Evolutionary conservation across 2,797 vertebrate species (phyloP).

Genomic region (Carcharodon carcharias): DNA sequence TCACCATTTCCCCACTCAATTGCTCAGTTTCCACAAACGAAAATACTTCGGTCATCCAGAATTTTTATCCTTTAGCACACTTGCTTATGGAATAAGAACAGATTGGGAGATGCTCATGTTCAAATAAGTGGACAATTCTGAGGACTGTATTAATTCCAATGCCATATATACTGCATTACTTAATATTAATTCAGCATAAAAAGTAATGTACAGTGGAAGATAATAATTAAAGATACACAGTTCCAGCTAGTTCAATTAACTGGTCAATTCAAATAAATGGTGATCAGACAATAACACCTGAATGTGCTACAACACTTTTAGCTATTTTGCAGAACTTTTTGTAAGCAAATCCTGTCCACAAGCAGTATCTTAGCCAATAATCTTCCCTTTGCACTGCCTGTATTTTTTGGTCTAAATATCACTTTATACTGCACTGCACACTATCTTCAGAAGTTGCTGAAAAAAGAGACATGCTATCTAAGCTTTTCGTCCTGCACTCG

Average conservation of each 20-base stretch:
- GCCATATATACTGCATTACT: background rate
- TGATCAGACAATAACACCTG: background rate
- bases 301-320: background rate
- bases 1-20: background rate
- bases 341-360: background rate
- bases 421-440: background rate
- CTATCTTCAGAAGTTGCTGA: background rate
- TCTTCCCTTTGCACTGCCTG: background rate
- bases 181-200: background rate
- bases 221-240: background rate
- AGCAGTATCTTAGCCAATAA: background rate
- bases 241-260: background rate
- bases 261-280: background rate
- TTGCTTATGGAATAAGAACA: background rate
- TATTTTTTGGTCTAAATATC: background rate
- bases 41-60: background rate
- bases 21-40: background rate
- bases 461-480: no score
- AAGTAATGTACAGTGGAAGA: background rate
- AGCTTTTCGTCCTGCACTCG: no score
- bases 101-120: background rate
- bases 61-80: background rate
- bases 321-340: background rate
- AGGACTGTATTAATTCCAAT: background rate
- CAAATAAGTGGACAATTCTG: background rate